phyloP scores from a whole-genome alignment of 2,888 invertebrate genomes.

The Lasioglossum zephyrum region DNA sequence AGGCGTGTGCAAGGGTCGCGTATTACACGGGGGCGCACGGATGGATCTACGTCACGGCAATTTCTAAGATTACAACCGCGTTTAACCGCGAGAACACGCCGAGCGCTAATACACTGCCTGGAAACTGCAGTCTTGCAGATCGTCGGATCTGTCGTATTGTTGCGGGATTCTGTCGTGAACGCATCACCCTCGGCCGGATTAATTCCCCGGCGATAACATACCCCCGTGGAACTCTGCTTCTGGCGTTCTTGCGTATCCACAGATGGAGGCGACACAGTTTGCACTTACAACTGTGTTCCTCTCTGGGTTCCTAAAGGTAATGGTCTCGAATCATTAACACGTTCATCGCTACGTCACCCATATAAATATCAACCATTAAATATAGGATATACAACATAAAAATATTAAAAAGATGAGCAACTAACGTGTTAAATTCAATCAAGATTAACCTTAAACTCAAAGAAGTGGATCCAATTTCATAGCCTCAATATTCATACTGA shows the following conservation, averaged over 20 bases:
- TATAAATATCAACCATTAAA: too few species aligned
- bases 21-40: constrained; percentile 45
- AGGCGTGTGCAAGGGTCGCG: constrained; percentile 40
- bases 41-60: constrained; percentile 62
- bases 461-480: too few species aligned
- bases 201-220: constrained; percentile 60
- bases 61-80: constrained; percentile 70
- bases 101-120: constrained; percentile 51
- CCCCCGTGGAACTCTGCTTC: constrained; percentile 37
- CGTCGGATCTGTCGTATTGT: constrained; percentile 66
- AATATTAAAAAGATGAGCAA: too few species aligned
- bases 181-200: constrained; percentile 57
- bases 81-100: constrained; percentile 69
- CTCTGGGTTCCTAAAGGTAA: neutral
- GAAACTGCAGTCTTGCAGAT: constrained; percentile 63
- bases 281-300: neutral
- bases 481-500: neutral
- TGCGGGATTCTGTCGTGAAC: constrained; percentile 61
- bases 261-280: neutral
- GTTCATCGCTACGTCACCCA: too few species aligned
- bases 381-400: too few species aligned
- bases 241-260: constrained; percentile 22
- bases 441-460: too few species aligned
- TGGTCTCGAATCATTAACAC: neutral
- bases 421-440: too few species aligned